These are phyloP conservation scores for Netelia virgata DNA, from an alignment of 2,888 invertebrate species.

Conservation along the genomic window DNA sequence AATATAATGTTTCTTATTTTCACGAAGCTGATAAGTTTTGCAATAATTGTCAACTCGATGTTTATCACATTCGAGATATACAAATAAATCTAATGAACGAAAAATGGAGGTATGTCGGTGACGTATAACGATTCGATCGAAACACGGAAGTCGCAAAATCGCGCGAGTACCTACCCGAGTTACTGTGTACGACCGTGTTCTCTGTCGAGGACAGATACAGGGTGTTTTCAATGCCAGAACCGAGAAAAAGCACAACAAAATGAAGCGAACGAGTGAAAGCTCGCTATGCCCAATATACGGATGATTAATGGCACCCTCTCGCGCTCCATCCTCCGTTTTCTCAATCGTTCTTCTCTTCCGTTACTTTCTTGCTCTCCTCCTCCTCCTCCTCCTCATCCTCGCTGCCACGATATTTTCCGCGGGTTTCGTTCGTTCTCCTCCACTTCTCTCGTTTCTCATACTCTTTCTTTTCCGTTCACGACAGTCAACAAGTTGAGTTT, in stretches of 20 bases:
- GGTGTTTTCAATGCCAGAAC: slow-evolving; percentile 31
- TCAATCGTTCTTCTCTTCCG: slow-evolving; percentile 4
- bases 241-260: slow-evolving; percentile 48
- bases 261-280: slow-evolving; percentile 67
- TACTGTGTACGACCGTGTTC: slow-evolving; percentile 16
- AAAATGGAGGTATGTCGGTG: too few relatives aligned
- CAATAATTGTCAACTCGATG: too few relatives aligned
- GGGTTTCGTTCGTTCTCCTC: slow-evolving; percentile 20
- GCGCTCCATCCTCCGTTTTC: slow-evolving; percentile 12
- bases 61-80: too few relatives aligned
- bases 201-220: slow-evolving; percentile 34
- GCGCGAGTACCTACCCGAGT: slow-evolving; percentile 6
- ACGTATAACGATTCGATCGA: slow-evolving; percentile 16
- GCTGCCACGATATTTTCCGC: slow-evolving; percentile 6
- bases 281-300: slow-evolving; percentile 69
- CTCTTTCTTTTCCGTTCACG: slow-evolving; percentile 40
- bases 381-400: slow-evolving; percentile 21
- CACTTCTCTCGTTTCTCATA: slow-evolving; percentile 50
- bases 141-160: not conserved
- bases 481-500: slow-evolving; percentile 75
- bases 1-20: too few relatives aligned
- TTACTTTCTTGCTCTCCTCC: slow-evolving; percentile 1
- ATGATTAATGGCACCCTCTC: slow-evolving; percentile 74
- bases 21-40: too few relatives aligned
- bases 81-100: too few relatives aligned